A percentile compares a stretch with the other conserved stretches of the same genome.
phyloP scores from a whole-genome alignment of 2,797 vertebrate species.

The Alcedo atthis region DNA sequence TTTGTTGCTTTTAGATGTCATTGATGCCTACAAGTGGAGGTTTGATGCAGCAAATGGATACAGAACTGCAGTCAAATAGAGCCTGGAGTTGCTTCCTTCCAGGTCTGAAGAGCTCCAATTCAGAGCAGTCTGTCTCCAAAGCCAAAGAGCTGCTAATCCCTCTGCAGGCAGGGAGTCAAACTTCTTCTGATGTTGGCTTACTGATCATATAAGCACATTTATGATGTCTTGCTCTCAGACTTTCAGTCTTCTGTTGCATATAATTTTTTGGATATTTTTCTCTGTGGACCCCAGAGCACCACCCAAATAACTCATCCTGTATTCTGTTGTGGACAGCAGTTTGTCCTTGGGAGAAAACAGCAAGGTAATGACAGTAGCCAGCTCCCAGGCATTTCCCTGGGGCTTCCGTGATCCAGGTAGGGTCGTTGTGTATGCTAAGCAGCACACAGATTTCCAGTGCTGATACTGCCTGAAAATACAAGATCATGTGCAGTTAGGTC shows the following conservation, averaged over 20 bases:
- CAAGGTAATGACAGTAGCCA: background rate
- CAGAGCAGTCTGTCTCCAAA: background rate
- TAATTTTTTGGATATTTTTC: background rate
- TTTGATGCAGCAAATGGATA: background rate
- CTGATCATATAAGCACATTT: background rate
- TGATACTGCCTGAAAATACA: background rate
- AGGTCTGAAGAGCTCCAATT: background rate
- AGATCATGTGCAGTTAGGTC: background rate
- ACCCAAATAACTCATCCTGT: background rate
- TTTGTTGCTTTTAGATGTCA: background rate
- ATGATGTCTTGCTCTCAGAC: background rate
- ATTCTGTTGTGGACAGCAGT: background rate
- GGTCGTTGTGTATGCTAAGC: background rate
- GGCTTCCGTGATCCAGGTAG: background rate
- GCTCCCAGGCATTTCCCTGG: background rate
- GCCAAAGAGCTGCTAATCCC: background rate
- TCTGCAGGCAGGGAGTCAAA: background rate
- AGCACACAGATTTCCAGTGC: background rate
- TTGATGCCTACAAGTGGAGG: background rate
- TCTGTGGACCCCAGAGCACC: background rate
- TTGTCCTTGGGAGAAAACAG: background rate
- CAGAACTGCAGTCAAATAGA: rapidly evolving
- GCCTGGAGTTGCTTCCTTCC: background rate
- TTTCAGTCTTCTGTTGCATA: background rate
- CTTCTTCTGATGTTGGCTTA: background rate